Conservation (phyloP, 2,797 vertebrate species). For the Neoniphon sammara region DNA sequence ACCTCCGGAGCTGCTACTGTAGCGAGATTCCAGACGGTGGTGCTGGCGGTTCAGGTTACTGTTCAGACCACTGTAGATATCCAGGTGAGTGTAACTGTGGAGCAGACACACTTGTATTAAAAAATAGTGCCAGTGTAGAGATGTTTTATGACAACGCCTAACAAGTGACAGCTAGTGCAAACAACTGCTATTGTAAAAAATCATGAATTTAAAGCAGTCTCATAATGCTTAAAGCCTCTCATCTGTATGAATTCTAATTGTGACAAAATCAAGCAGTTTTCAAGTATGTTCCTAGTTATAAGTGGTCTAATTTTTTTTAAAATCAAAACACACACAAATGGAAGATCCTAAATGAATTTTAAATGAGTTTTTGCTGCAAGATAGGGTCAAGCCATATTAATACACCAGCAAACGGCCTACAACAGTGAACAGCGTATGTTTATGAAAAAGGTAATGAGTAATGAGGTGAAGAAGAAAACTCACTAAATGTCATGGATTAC, state of each 20-base stretch:
- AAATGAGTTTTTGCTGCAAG: neutral
- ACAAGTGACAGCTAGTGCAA: neutral
- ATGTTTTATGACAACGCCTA: neutral
- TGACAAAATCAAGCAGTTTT: neutral
- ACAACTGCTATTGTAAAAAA: neutral
- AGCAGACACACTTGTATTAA: slow-evolving; percentile 16
- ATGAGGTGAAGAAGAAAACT: too few relatives aligned
- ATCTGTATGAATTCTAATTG: neutral
- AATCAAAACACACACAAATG: neutral
- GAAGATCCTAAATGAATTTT: neutral
- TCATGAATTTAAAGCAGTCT: neutral
- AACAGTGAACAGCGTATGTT: too few relatives aligned
- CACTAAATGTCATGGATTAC: too few relatives aligned
- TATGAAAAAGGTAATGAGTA: too few relatives aligned
- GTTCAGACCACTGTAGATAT: slow-evolving; percentile 94
- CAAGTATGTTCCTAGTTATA: neutral
- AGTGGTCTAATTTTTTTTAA: neutral
- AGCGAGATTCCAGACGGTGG: slow-evolving; percentile 97
- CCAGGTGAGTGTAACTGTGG: slow-evolving; percentile 90
- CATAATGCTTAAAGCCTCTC: neutral
- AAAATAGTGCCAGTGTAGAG: neutral
- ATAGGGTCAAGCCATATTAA: too few relatives aligned
- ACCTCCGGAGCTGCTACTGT: slow-evolving; percentile 99
- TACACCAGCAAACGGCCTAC: too few relatives aligned
- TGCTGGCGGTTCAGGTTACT: slow-evolving; percentile 96